Evolutionary conservation across 2,888 invertebrate genomes (phyloP).

Genomic region (Epinotia demarniana): DNA sequence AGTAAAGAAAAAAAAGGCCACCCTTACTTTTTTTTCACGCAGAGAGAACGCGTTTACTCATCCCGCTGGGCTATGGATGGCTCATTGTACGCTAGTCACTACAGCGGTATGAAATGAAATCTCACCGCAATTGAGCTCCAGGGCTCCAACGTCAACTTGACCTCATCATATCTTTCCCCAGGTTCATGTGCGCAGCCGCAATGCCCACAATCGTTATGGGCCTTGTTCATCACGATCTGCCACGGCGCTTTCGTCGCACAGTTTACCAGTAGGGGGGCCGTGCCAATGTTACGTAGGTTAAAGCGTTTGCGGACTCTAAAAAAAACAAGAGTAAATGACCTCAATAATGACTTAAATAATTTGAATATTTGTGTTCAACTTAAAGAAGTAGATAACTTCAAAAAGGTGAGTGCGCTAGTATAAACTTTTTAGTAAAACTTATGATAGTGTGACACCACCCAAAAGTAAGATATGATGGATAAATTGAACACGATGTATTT

Average conservation of each 20-base stretch:
- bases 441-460: no score
- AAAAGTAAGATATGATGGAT: no score
- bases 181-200: slow-evolving; percentile 35
- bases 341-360: neutral
- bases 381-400: no score
- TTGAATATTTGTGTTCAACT: neutral
- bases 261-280: slow-evolving; percentile 53
- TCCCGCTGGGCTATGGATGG: no score
- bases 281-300: slow-evolving; percentile 61
- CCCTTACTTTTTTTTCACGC: no score
- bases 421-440: no score
- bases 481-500: no score
- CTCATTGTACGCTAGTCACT: no score
- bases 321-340: no score
- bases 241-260: slow-evolving; percentile 57
- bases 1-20: no score
- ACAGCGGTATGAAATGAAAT: neutral
- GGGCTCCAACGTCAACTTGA: slow-evolving; percentile 53
- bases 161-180: neutral
- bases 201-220: slow-evolving; percentile 39
- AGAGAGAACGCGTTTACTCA: no score
- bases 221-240: slow-evolving; percentile 52
- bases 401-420: no score
- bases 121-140: slow-evolving; percentile 59
- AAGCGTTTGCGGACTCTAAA: slow-evolving; percentile 68